phyloP scores from a whole-genome alignment of 2,888 invertebrate genomes.

The Cephalotes varians region DNA sequence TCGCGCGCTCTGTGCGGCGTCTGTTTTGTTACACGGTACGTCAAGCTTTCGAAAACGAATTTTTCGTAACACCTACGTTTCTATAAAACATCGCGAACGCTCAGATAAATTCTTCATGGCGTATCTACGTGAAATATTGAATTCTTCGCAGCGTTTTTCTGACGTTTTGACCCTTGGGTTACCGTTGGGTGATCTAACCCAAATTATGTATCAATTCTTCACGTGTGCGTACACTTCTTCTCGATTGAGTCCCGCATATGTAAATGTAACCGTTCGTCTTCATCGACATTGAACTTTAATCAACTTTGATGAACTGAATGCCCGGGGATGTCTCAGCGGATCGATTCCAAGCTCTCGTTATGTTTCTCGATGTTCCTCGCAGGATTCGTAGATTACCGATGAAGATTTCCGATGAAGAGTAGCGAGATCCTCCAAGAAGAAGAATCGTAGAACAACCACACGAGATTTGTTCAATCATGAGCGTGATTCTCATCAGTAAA shows the following conservation, averaged over 20 bases:
- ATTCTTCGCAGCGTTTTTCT: conserved; percentile 6
- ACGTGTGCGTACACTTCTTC: neutral
- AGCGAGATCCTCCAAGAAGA: neutral
- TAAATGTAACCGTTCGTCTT: conserved; percentile 37
- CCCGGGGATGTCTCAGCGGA: conserved; percentile 3
- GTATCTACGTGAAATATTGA: conserved; percentile 1
- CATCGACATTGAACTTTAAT: conserved; percentile 28
- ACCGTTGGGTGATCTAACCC: conserved; percentile 1
- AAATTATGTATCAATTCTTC: neutral
- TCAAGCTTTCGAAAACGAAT: neutral
- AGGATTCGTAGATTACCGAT: conserved; percentile 7
- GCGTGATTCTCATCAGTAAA: neutral
- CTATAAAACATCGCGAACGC: neutral
- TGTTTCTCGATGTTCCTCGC: conserved; percentile 3
- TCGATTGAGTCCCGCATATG: neutral
- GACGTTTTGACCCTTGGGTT: neutral
- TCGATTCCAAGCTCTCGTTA: conserved; percentile 32
- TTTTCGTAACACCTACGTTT: neutral
- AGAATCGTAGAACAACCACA: neutral
- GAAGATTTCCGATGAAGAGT: neutral
- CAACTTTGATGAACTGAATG: conserved; percentile 36
- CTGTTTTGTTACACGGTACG: neutral
- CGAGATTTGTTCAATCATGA: neutral
- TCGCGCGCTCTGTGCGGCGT: neutral
- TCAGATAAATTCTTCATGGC: neutral